Evolutionary conservation across 1,140 invertebrate species (phyloP).

Genomic region (Anadara kagoshimensis): DNA sequence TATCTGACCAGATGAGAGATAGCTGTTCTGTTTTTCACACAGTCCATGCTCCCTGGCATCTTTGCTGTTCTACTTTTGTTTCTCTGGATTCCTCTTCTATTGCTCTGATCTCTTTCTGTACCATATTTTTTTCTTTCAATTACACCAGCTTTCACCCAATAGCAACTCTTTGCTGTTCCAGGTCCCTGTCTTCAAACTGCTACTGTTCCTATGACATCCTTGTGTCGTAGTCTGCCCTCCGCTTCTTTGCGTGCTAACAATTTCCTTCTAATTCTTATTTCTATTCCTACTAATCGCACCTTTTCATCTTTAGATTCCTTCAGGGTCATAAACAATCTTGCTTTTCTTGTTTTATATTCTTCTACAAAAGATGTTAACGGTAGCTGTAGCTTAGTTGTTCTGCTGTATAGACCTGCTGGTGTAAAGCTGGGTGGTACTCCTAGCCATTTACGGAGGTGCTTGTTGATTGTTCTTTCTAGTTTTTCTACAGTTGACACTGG

Average conservation of each 20-base stretch:
- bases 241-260: slow-evolving; percentile 11
- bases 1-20: too few relatives aligned
- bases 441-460: slow-evolving; percentile 13
- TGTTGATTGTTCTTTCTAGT: slow-evolving; percentile 30
- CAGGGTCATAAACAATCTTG: slow-evolving; percentile 12
- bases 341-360: too few relatives aligned
- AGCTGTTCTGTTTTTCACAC: background rate
- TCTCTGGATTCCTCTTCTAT: too few relatives aligned
- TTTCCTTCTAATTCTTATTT: slow-evolving; percentile 11
- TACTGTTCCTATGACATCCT: slow-evolving; percentile 20
- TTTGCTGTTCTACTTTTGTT: too few relatives aligned
- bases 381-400: slow-evolving; percentile 10
- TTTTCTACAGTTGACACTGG: slow-evolving; percentile 13
- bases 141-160: too few relatives aligned
- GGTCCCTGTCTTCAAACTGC: slow-evolving; percentile 5
- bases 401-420: slow-evolving; percentile 18
- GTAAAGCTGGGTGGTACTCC: slow-evolving; percentile 24
- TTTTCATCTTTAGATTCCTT: slow-evolving; percentile 27
- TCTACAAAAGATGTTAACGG: slow-evolving; percentile 25
- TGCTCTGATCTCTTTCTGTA: too few relatives aligned
- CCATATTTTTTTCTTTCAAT: too few relatives aligned
- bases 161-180: too few relatives aligned
- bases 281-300: background rate
- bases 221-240: slow-evolving; percentile 1
- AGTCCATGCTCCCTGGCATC: background rate